Evolutionary conservation across 2,888 invertebrate genomes (phyloP).

Genomic region (Blastobasis lacticolella): DNA sequence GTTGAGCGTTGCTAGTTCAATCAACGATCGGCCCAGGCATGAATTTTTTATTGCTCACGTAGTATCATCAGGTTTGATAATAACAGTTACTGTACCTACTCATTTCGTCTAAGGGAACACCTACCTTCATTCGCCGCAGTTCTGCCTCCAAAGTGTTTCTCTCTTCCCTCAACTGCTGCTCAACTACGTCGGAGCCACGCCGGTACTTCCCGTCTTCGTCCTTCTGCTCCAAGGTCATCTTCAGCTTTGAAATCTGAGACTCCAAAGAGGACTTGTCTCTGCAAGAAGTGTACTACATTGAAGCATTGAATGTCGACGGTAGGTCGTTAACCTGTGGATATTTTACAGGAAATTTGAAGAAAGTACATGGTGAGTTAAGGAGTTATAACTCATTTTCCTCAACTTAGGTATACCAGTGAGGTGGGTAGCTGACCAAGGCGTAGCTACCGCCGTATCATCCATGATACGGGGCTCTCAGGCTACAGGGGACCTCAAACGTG

Average conservation of each 20-base stretch:
- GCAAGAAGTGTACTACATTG: slow-evolving; percentile 1
- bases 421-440: no score
- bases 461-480: no score
- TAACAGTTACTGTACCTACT: background rate
- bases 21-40: no score
- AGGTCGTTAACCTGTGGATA: no score
- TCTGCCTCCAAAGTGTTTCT: slow-evolving; percentile 84
- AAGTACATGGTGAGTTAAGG: no score
- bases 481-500: no score
- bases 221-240: slow-evolving; percentile 77
- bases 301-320: no score
- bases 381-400: no score
- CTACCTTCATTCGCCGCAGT: slow-evolving; percentile 78
- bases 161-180: slow-evolving; percentile 84
- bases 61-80: background rate
- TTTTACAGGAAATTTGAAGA: no score
- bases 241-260: slow-evolving; percentile 79
- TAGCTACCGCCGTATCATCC: no score
- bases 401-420: no score
- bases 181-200: slow-evolving; percentile 79
- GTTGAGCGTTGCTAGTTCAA: no score
- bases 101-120: background rate
- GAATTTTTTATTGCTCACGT: background rate
- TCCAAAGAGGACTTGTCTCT: slow-evolving; percentile 81
- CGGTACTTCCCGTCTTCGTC: slow-evolving; percentile 78